A percentile compares a stretch with the other conserved stretches of the same genome.
Evolutionary conservation across 2,797 vertebrate species (phyloP).

Genomic region (Siniperca undulata): DNA sequence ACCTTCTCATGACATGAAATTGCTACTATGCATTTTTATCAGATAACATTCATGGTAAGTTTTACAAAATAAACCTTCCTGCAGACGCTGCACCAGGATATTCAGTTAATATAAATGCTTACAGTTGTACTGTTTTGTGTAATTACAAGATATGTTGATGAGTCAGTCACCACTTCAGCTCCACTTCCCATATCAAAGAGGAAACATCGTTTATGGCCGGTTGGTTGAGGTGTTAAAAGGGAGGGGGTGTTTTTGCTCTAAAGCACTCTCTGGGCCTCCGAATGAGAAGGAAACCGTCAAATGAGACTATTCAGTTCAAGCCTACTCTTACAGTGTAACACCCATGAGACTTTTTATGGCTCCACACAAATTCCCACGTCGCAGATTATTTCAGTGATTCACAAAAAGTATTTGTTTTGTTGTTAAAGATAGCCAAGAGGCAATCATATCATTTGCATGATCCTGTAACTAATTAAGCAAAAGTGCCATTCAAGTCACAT

Average conservation of each 20-base stretch:
- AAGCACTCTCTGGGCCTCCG: conserved; percentile 22
- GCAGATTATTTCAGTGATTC: conserved; percentile 15
- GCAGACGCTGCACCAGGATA: background rate
- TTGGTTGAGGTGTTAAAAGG: conserved; percentile 74
- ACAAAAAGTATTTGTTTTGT: conserved; percentile 14
- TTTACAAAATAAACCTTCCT: background rate
- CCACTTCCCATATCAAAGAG: conserved; percentile 87
- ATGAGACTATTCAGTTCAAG: conserved; percentile 14
- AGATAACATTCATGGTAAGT: background rate
- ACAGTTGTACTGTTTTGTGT: conserved; percentile 71
- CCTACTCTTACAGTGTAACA: conserved; percentile 1
- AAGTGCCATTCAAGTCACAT: conserved; percentile 11
- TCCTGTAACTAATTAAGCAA: conserved; percentile 4
- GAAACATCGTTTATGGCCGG: conserved; percentile 77
- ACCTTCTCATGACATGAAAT: conserved; percentile 1
- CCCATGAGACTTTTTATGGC: conserved; percentile 22
- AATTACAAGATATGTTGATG: conserved; percentile 68
- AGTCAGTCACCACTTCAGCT: conserved; percentile 73
- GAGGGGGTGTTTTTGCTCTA: conserved; percentile 61
- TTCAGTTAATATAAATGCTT: conserved; percentile 13
- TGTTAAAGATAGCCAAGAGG: conserved; percentile 6
- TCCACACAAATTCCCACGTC: conserved; percentile 4
- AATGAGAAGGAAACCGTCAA: conserved; percentile 45
- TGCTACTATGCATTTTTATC: conserved; percentile 1
- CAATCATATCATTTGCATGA: background rate